phyloP scores from a whole-genome alignment of 2,113 vertebrate genomes.

The Ciconia stormi region DNA sequence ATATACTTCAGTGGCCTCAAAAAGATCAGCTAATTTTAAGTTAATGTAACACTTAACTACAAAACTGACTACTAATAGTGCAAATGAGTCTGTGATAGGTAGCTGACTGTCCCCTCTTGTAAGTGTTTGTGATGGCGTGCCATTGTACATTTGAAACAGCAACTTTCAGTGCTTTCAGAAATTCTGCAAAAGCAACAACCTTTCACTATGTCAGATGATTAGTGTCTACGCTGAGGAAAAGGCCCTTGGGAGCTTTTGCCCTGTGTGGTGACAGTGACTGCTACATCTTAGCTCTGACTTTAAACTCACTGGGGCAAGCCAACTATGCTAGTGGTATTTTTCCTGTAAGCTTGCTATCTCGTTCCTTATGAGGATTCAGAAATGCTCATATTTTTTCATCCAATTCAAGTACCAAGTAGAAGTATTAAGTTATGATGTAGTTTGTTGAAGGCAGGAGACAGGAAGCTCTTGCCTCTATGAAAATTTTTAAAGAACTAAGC shows the following conservation, averaged over 20 bases:
- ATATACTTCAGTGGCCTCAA: neutral
- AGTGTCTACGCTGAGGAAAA: neutral
- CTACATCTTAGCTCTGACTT: neutral
- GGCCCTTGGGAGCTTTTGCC: neutral
- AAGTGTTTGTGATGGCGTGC: neutral
- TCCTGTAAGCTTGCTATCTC: neutral
- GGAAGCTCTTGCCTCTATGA: neutral
- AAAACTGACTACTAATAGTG: neutral
- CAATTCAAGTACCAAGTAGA: neutral
- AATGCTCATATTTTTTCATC: fast-evolving
- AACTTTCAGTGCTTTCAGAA: neutral
- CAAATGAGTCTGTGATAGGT: neutral
- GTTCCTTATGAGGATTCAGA: neutral
- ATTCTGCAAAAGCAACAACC: neutral
- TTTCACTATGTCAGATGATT: neutral
- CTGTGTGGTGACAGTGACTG: neutral
- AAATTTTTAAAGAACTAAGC: neutral
- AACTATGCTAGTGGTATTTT: neutral
- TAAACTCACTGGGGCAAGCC: neutral
- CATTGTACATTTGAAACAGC: neutral
- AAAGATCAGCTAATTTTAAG: neutral
- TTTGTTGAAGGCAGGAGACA: neutral
- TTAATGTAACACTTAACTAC: neutral
- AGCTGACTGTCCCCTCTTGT: neutral
- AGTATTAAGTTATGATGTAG: neutral